These are phyloP conservation scores for Orthonyx spaldingii DNA, from an alignment of 2,113 vertebrate species.

Conservation along the genomic window DNA sequence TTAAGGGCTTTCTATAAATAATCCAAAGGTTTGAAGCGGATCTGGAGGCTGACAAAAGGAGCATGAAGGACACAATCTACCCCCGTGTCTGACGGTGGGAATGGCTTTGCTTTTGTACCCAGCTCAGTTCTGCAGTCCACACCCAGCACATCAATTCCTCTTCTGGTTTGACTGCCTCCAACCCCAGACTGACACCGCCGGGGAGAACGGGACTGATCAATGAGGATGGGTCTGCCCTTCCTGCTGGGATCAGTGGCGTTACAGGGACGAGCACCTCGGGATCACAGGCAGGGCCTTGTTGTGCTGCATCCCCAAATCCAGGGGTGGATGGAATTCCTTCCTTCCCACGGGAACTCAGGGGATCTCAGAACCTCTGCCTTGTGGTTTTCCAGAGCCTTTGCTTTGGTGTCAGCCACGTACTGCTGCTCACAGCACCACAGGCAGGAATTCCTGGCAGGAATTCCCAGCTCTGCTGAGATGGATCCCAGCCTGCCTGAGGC, in stretches of 20 bases:
- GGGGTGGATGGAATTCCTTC: no score
- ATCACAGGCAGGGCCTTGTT: no score
- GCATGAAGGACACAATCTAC: not conserved
- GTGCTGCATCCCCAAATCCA: no score
- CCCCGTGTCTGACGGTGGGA: not conserved
- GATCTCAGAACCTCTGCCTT: not conserved
- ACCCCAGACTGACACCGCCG: no score
- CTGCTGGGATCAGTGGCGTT: not conserved
- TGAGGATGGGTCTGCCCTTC: not conserved
- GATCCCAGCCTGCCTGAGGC: not conserved
- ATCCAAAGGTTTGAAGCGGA: not conserved
- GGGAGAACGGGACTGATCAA: not conserved
- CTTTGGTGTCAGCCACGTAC: not conserved
- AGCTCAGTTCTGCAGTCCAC: not conserved
- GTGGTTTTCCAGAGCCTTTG: not conserved
- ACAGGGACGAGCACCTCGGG: accelerated
- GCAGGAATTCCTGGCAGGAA: not conserved
- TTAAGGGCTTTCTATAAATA: not conserved
- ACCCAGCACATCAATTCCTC: not conserved
- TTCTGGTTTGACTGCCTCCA: not conserved
- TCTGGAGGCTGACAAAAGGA: not conserved
- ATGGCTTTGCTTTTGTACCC: not conserved
- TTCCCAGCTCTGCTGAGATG: not conserved
- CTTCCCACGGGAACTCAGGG: not conserved
- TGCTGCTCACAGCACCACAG: no score